Conservation (phyloP, 2,888 invertebrate species). For the Patella depressa region DNA sequence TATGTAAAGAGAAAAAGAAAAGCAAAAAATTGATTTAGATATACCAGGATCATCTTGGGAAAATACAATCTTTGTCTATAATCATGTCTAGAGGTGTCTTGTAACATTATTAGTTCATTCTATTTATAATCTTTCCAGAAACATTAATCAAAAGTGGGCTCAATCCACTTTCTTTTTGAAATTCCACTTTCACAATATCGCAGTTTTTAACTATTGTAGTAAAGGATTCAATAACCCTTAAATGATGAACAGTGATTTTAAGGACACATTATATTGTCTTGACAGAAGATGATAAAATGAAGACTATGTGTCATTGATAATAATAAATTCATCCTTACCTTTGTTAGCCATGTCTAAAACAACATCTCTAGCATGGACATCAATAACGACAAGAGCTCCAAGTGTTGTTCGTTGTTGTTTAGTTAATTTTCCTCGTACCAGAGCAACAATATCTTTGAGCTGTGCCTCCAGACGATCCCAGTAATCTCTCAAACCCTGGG, state of each 20-base stretch:
- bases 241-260: too few species aligned
- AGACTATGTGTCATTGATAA: not conserved
- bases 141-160: not conserved
- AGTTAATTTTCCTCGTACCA: slow-evolving; percentile 87
- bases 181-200: too few species aligned
- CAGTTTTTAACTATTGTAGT: too few species aligned
- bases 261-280: too few species aligned
- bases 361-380: slow-evolving; percentile 93
- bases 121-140: not conserved
- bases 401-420: slow-evolving; percentile 90
- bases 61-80: not conserved
- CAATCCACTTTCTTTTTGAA: not conserved
- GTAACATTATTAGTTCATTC: too few species aligned
- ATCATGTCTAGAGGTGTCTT: too few species aligned
- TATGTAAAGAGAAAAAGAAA: not conserved
- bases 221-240: too few species aligned
- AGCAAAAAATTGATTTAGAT: too few species aligned
- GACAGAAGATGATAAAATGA: not conserved
- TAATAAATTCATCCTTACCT: slow-evolving; percentile 45
- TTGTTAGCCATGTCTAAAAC: slow-evolving; percentile 75
- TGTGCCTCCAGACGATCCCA: slow-evolving; percentile 76
- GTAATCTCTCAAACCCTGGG: slow-evolving; percentile 76
- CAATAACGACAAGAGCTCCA: slow-evolving; percentile 90
- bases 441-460: slow-evolving; percentile 81
- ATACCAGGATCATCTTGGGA: not conserved